Conservation (phyloP, 2,797 vertebrate genomes). For the Emydoidea blandingii region DNA sequence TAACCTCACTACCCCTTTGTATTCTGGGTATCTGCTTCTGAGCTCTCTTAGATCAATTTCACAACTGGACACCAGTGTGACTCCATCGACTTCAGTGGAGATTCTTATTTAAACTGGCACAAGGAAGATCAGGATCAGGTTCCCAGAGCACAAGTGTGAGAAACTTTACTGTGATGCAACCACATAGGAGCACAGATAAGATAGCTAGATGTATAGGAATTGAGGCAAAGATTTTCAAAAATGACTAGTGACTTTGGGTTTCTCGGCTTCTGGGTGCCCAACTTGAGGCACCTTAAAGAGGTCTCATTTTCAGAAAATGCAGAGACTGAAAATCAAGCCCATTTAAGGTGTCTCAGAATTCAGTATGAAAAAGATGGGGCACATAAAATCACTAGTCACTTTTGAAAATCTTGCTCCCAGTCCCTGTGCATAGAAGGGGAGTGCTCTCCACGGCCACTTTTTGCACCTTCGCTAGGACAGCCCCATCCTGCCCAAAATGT, state of each 20-base stretch:
- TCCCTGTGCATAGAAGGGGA: background rate
- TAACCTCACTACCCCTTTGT: background rate
- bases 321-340: background rate
- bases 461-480: background rate
- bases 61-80: background rate
- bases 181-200: background rate
- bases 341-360: background rate
- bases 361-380: background rate
- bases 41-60: background rate
- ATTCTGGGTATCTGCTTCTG: background rate
- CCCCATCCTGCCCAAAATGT: background rate
- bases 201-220: background rate
- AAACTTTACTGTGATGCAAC: background rate
- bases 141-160: background rate
- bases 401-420: background rate
- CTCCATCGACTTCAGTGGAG: background rate
- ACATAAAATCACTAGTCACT: background rate
- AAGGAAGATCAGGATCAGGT: background rate
- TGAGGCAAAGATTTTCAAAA: conserved; percentile 1
- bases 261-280: background rate
- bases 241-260: background rate
- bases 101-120: background rate
- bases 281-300: background rate
- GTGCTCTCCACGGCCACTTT: background rate
- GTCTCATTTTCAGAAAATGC: background rate